Base-by-base conservation (phyloP, 1,140 invertebrate species). In the Tetramorium parvispinum region DNA sequence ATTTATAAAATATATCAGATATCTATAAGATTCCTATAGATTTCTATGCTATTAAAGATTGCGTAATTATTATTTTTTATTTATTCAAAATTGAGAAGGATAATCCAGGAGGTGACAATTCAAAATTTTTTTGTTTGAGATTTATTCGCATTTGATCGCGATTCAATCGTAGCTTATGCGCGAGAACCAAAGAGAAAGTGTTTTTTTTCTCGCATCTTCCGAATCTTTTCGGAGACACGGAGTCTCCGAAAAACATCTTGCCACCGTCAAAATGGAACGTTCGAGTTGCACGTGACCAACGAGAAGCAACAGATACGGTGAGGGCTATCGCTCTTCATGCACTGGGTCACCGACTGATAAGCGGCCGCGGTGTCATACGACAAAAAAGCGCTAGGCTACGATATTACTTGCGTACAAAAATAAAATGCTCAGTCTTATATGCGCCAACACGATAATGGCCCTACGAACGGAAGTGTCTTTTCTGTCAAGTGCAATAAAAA, bases 261-360 rank as follows among this genome's bases (percentile, higher is more conserved):
- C 24, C 46, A 27, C n/a, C 49, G 61, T 43, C 18, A 51, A 87
- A 76, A 68, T 21, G 68, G 76, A 40, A 75, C 37, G 53, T 49
- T 55, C 49, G 40, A 81, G 75, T 81, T 81, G 55, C 70, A 75
- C 66, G 77, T 75, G 85, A 61, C 81, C 85, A 75, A 88, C 87
- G 83, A 86, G 86, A 63, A 86, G 88, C 85, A 70, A 81, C 79
- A 87, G 91, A 92, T 92, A 91, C 87, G 71, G 66, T 65, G 81
- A 88, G 87, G 87, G 91, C 88, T 91, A 91, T 91, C 91, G 78
- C 70, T 78, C 71, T 81, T 59, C 46, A 81, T 70, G 78, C 63
- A 92, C 88, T 93, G 88, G 93, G 91, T 92, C 91, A 93, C 89
- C 91, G 91, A 93, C 92, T 93, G 92, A 93, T 94, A 94, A 91